Conservation (phyloP, 2,797 vertebrate genomes). For the Gymnothorax reevesii region DNA sequence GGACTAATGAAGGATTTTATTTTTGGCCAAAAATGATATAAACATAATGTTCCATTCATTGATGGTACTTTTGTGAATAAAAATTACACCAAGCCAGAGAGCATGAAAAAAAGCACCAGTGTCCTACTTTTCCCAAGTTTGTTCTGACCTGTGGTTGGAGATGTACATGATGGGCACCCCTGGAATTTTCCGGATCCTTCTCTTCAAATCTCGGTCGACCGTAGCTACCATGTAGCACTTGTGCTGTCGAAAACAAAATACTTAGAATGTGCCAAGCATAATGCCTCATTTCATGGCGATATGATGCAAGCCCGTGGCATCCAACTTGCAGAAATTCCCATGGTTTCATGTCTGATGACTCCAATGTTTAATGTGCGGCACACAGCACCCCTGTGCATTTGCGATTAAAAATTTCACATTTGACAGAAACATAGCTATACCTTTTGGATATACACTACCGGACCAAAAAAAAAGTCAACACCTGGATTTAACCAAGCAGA, state of each 20-base stretch:
- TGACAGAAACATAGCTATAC: neutral
- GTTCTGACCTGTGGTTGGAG: conserved; percentile 90
- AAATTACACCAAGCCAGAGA: neutral
- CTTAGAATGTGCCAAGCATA: neutral
- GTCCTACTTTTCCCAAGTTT: neutral
- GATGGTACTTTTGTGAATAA: neutral
- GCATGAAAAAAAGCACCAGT: neutral
- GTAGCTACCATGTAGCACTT: conserved; percentile 98
- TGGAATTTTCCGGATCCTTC: conserved; percentile 93
- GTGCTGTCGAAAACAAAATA: conserved; percentile 72
- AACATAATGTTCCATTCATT: neutral
- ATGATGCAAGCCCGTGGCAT: neutral
- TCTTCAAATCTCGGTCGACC: conserved; percentile 94
- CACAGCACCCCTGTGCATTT: neutral
- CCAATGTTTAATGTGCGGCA: neutral
- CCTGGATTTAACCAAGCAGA: no score
- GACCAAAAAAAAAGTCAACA: no score
- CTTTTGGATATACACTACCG: neutral
- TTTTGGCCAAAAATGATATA: neutral
- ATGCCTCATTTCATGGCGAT: neutral
- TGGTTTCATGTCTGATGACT: neutral
- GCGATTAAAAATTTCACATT: neutral
- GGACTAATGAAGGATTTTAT: neutral
- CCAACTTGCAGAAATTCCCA: neutral
- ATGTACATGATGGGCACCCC: conserved; percentile 99